Conservation (phyloP, 2,888 invertebrate species). For the Unio pictorum region DNA sequence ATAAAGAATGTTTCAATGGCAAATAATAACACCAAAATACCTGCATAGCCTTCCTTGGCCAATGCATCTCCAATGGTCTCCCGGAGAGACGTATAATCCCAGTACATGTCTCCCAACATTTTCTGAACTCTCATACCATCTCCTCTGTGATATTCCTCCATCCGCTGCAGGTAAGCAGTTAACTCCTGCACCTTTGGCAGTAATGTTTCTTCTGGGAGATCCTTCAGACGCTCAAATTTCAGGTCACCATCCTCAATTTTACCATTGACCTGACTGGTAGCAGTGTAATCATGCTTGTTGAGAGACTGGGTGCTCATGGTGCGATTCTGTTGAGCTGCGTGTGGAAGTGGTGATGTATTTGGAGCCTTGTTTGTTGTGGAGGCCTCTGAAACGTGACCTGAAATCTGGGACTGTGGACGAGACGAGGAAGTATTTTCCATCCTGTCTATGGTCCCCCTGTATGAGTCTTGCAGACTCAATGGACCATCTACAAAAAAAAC, state of each 20-base stretch:
- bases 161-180: conserved; percentile 49
- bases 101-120: conserved; percentile 61
- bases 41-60: conserved; percentile 56
- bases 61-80: conserved; percentile 51
- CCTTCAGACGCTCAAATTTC: conserved; percentile 24
- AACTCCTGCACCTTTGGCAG: conserved; percentile 45
- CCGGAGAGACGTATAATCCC: conserved; percentile 52
- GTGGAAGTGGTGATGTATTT: conserved; percentile 5
- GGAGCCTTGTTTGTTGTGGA: neutral
- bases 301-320: conserved; percentile 18
- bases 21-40: conserved; percentile 22
- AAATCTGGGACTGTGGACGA: neutral
- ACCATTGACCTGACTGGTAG: conserved; percentile 3
- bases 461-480: conserved; percentile 54
- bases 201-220: conserved; percentile 51
- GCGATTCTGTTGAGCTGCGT: conserved; percentile 10
- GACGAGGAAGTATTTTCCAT: conserved; percentile 2
- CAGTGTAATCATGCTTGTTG: conserved; percentile 23
- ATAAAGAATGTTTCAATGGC: no score
- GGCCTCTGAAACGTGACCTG: neutral
- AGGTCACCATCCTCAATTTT: conserved; percentile 8
- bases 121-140: conserved; percentile 61
- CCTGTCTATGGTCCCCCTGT: conserved; percentile 20
- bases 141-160: conserved; percentile 60
- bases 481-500: conserved; percentile 54